Conservation (phyloP, 2,113 vertebrate genomes). For the Gopherus evgoodei region DNA sequence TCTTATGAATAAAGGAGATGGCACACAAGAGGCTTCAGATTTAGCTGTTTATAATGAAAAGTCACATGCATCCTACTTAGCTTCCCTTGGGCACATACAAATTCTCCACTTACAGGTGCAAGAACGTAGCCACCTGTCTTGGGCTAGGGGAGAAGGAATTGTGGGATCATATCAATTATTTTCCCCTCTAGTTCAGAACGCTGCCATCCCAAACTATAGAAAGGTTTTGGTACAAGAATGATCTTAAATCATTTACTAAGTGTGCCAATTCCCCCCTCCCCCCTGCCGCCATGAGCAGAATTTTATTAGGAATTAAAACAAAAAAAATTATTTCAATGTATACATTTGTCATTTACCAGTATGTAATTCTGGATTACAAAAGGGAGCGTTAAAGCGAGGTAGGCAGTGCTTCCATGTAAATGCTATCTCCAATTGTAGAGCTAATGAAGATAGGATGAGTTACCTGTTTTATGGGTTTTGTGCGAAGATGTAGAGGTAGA, state of each 20-base stretch:
- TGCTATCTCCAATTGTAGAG: neutral
- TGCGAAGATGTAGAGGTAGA: constrained; percentile 76
- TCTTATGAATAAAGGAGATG: neutral
- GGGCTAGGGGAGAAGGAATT: neutral
- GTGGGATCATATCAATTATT: neutral
- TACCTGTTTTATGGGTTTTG: constrained; percentile 79
- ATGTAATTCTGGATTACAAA: neutral
- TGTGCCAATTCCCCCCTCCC: neutral
- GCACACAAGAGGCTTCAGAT: neutral
- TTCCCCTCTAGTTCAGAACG: neutral
- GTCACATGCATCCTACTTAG: neutral
- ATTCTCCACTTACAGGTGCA: neutral
- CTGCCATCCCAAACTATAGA: neutral
- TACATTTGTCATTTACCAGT: neutral
- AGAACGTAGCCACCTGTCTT: neutral
- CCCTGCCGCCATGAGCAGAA: neutral
- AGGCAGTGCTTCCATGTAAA: neutral
- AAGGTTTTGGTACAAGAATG: neutral
- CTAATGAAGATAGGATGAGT: constrained; percentile 35
- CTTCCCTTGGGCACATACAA: neutral
- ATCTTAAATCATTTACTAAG: neutral
- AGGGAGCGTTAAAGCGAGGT: neutral
- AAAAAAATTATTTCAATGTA: neutral
- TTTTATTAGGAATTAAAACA: neutral
- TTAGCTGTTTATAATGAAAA: constrained; percentile 1